These are phyloP conservation scores for Indicator maculatus DNA, from an alignment of 2,113 vertebrate species.

Conservation along the genomic window DNA sequence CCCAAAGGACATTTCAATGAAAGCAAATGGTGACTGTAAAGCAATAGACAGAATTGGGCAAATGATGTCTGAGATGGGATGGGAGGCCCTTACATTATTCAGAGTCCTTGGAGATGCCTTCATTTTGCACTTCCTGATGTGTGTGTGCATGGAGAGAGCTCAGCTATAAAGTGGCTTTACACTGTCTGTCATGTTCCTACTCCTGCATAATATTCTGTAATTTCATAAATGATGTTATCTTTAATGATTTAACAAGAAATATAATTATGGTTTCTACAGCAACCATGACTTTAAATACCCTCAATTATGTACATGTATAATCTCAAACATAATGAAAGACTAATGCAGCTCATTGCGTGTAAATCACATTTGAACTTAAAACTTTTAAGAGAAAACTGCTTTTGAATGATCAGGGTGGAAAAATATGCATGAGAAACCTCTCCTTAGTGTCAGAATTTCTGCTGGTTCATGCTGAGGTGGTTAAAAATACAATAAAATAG, in stretches of 20 bases:
- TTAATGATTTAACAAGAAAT: constrained; percentile 55
- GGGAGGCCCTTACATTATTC: not conserved
- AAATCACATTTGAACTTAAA: constrained; percentile 14
- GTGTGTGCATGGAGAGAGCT: not conserved
- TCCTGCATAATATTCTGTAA: constrained; percentile 7
- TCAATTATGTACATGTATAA: constrained; percentile 37
- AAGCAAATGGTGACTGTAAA: not conserved
- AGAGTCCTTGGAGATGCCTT: not conserved
- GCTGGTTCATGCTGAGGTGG: not conserved
- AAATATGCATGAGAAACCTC: not conserved
- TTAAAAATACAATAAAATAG: not conserved
- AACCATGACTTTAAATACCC: constrained; percentile 26
- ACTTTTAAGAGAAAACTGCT: not conserved
- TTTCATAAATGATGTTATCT: constrained; percentile 51
- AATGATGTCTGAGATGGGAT: not conserved
- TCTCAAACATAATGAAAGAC: constrained; percentile 43
- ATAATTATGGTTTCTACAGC: constrained; percentile 43
- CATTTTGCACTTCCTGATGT: not conserved
- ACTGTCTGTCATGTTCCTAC: not conserved
- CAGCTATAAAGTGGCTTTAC: not conserved
- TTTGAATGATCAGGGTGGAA: not conserved
- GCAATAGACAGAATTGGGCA: not conserved
- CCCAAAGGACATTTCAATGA: not conserved
- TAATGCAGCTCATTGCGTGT: not conserved
- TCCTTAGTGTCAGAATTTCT: not conserved